Percentiles rank a stretch among this genome's conserved stretches.
phyloP scores from a whole-genome alignment of 2,797 vertebrate genomes.

The Lerista edwardsae region DNA sequence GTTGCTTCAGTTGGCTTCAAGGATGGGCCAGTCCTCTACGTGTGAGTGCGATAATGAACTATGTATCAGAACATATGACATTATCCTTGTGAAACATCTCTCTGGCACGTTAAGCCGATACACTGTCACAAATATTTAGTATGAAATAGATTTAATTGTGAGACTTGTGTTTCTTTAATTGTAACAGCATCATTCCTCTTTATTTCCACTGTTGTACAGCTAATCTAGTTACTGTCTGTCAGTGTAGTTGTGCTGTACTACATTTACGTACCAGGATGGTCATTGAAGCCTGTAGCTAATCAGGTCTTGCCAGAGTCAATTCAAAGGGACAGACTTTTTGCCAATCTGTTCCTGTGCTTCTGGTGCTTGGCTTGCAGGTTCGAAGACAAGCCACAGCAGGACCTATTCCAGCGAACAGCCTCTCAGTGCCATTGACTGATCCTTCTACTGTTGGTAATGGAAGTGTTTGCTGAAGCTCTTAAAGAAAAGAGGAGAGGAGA shows the following conservation, averaged over 20 bases:
- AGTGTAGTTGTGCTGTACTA: conserved; percentile 9
- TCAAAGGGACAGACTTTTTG: background rate
- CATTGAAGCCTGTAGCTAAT: conserved; percentile 7
- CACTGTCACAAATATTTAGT: no score
- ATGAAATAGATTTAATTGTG: background rate
- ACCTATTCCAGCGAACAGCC: no score
- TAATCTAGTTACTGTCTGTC: background rate
- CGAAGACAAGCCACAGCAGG: no score
- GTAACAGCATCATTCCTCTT: conserved; percentile 9
- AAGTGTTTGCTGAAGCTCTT: background rate
- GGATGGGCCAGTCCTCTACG: no score
- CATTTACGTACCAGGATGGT: background rate
- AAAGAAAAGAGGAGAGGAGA: background rate
- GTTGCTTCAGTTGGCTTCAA: no score
- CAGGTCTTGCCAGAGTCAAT: background rate
- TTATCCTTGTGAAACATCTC: no score
- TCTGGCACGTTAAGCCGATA: no score
- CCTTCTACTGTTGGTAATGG: background rate
- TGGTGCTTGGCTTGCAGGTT: no score
- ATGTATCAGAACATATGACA: no score
- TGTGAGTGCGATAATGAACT: no score
- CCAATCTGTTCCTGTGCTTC: no score
- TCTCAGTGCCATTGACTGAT: no score
- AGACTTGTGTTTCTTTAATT: conserved; percentile 22
- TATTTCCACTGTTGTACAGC: background rate